Conservation (phyloP, 2,888 invertebrate genomes). For the Drosophila phalerata region DNA sequence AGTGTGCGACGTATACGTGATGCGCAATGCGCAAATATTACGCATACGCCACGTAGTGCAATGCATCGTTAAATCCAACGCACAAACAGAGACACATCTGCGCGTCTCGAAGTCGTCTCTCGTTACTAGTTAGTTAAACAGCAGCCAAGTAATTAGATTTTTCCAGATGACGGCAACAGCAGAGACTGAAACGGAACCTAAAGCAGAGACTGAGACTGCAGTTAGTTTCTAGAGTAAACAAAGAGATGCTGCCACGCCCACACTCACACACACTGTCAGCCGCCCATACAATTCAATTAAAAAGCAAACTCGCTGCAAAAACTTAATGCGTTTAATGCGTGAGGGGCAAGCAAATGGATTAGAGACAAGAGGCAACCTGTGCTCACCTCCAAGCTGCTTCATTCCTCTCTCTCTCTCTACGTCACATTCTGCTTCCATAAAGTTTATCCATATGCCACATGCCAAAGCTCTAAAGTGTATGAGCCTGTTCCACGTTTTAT, state of each 20-base stretch:
- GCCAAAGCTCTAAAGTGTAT: constrained; percentile 58
- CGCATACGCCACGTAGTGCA: constrained; percentile 64
- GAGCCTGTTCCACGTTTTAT: constrained; percentile 37
- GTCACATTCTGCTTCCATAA: constrained; percentile 49
- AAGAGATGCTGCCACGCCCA: constrained; percentile 46
- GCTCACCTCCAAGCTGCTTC: background rate
- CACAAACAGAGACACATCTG: constrained; percentile 54
- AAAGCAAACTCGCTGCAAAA: constrained; percentile 60
- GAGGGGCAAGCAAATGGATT: constrained; percentile 77
- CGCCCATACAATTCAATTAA: constrained; percentile 74
- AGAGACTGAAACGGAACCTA: constrained; percentile 17
- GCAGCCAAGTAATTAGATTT: constrained; percentile 77
- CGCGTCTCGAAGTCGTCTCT: constrained; percentile 39
- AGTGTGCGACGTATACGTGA: constrained; percentile 47
- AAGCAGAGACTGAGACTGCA: constrained; percentile 39
- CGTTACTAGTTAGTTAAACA: constrained; percentile 67
- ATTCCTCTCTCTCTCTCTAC: background rate
- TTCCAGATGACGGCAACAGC: constrained; percentile 62
- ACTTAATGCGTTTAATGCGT: constrained; percentile 78
- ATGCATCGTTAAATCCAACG: constrained; percentile 18
- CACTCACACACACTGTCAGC: background rate
- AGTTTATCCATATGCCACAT: constrained; percentile 64
- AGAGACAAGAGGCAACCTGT: constrained; percentile 25
- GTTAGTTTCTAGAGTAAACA: constrained; percentile 73
- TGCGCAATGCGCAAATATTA: constrained; percentile 60